These are phyloP conservation scores for Mesorhabditis spiculigera DNA, from an alignment of 2,888 invertebrate genomes.

Conservation along the genomic window DNA sequence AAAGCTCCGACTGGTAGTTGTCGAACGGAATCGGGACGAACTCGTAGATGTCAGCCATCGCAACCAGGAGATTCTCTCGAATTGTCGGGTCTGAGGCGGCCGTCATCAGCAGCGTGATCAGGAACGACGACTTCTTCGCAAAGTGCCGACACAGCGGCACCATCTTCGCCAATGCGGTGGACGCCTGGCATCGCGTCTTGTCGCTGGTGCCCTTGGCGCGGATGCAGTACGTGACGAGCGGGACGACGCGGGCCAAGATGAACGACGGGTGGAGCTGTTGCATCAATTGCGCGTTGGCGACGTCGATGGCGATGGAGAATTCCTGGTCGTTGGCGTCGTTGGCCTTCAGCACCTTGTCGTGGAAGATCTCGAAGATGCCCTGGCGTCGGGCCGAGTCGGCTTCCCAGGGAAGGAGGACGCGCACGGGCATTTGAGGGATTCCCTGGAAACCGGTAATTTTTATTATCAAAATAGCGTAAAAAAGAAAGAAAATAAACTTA, in stretches of 20 bases:
- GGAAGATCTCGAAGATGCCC: neutral
- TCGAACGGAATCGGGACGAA: neutral
- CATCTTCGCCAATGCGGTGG: neutral
- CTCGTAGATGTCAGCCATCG: constrained; percentile 4
- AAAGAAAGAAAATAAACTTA: too few relatives aligned
- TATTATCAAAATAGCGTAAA: too few relatives aligned
- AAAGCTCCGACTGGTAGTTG: constrained; percentile 5
- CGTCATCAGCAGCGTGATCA: neutral
- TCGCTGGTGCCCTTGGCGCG: neutral
- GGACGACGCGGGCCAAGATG: neutral
- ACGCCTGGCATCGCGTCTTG: neutral
- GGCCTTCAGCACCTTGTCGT: neutral
- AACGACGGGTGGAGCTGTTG: neutral
- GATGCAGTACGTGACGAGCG: neutral
- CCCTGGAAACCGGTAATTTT: neutral
- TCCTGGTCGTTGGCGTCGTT: neutral
- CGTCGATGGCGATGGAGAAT: neutral
- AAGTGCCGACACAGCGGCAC: neutral
- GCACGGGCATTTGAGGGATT: neutral
- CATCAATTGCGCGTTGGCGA: neutral
- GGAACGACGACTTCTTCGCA: neutral
- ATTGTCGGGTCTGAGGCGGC: neutral
- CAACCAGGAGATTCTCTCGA: neutral
- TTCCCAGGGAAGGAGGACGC: neutral
- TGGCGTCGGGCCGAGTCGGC: neutral